Evolutionary conservation across 2,113 vertebrate genomes (phyloP).

Genomic region (Callorhinus ursinus): DNA sequence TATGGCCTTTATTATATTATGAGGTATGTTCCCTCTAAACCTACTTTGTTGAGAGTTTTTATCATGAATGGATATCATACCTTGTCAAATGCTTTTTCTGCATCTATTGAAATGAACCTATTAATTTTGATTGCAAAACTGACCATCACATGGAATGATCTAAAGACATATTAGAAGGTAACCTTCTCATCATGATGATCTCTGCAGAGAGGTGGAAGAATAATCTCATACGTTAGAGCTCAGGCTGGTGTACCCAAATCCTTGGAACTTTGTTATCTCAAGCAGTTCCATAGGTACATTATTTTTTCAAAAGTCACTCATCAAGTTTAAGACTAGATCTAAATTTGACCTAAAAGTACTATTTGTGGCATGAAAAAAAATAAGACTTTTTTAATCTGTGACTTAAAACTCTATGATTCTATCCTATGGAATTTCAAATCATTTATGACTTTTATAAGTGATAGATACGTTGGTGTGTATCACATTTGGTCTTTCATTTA

Average conservation of each 20-base stretch:
- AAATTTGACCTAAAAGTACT: not conserved
- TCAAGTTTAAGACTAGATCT: not conserved
- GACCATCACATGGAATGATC: not conserved
- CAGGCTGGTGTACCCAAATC: rapidly evolving
- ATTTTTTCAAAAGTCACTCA: not conserved
- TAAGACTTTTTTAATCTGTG: not conserved
- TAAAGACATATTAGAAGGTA: not conserved
- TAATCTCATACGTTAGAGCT: rapidly evolving
- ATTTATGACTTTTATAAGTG: not conserved
- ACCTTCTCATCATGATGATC: not conserved
- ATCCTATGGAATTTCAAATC: not conserved
- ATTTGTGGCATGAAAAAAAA: not conserved
- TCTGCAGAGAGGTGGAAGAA: not conserved
- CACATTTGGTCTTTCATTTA: not conserved
- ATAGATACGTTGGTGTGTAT: not conserved
- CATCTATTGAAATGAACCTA: not conserved
- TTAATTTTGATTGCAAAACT: not conserved
- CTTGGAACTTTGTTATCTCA: not conserved
- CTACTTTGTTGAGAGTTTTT: not conserved
- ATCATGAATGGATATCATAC: not conserved
- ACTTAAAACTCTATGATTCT: not conserved
- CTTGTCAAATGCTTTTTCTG: not conserved
- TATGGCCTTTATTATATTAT: not conserved
- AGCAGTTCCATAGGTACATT: not conserved
- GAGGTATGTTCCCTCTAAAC: not conserved